Conservation (phyloP, 2,797 vertebrate species). For the Siniperca scherzeri region DNA sequence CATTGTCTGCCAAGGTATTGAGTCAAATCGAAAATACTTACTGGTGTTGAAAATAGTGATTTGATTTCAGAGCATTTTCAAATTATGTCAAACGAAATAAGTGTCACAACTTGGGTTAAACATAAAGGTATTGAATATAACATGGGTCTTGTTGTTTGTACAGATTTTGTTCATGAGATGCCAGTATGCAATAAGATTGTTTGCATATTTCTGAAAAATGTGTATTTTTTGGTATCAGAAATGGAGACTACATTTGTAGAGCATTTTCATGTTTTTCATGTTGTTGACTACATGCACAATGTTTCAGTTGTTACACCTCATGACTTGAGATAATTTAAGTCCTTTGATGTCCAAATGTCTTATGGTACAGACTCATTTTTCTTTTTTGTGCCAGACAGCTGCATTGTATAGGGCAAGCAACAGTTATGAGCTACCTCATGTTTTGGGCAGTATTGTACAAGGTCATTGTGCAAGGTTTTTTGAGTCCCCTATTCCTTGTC, state of each 20-base stretch:
- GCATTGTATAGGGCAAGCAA: not conserved
- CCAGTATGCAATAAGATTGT: conserved; percentile 43
- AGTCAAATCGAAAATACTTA: conserved; percentile 31
- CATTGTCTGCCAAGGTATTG: conserved; percentile 9
- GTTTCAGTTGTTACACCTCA: conserved; percentile 10
- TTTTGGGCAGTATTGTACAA: not conserved
- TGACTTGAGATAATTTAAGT: conserved; percentile 2
- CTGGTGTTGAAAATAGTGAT: conserved; percentile 39
- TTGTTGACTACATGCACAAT: conserved; percentile 1
- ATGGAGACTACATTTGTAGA: conserved; percentile 26
- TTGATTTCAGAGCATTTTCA: conserved; percentile 40
- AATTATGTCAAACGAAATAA: conserved; percentile 32
- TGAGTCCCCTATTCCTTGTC: not conserved
- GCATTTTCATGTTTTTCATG: conserved; percentile 36
- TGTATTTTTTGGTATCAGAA: conserved; percentile 3
- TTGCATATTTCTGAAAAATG: conserved; percentile 11
- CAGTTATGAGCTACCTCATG: not conserved
- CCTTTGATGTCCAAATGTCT: conserved; percentile 36
- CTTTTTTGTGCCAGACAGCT: conserved; percentile 4
- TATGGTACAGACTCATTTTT: not conserved
- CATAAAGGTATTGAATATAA: conserved; percentile 27
- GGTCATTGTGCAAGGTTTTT: not conserved
- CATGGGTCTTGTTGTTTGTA: conserved; percentile 48
- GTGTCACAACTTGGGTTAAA: conserved; percentile 41
- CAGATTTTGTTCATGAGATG: conserved; percentile 33